phyloP scores from a whole-genome alignment of 2,797 vertebrate species.

The Lepus townsendii region DNA sequence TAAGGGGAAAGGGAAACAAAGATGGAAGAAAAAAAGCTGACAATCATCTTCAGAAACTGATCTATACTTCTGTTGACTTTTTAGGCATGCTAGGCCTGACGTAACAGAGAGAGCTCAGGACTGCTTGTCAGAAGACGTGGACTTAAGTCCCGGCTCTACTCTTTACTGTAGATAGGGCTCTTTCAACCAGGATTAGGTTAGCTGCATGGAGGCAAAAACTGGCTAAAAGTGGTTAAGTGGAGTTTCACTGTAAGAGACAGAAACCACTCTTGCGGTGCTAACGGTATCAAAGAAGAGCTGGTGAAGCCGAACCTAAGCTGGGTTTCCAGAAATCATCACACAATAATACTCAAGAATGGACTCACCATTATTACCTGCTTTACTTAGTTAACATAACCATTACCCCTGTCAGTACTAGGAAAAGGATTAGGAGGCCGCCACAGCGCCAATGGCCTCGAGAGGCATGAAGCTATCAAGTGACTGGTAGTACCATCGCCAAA shows the following conservation, averaged over 20 bases:
- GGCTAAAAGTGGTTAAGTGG: background rate
- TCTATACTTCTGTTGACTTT: background rate
- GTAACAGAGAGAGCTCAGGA: background rate
- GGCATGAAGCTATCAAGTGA: background rate
- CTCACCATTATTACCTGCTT: too few relatives aligned
- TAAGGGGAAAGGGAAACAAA: background rate
- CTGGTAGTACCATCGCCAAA: background rate
- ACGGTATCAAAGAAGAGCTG: background rate
- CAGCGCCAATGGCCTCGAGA: background rate
- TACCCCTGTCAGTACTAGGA: background rate
- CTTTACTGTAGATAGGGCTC: background rate
- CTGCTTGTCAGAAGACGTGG: background rate
- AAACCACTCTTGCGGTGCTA: background rate
- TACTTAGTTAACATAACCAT: background rate
- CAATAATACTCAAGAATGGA: background rate
- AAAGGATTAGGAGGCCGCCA: background rate
- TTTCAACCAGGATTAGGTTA: background rate
- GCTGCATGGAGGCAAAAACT: background rate
- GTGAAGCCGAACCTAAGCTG: background rate
- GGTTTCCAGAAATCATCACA: background rate
- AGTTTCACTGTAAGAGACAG: conserved; percentile 1
- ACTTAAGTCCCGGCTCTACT: background rate
- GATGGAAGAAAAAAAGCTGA: background rate
- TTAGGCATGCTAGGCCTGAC: rapidly evolving
- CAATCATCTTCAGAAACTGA: background rate